phyloP scores from a whole-genome alignment of 2,113 vertebrate species.

The Corapipo altera region DNA sequence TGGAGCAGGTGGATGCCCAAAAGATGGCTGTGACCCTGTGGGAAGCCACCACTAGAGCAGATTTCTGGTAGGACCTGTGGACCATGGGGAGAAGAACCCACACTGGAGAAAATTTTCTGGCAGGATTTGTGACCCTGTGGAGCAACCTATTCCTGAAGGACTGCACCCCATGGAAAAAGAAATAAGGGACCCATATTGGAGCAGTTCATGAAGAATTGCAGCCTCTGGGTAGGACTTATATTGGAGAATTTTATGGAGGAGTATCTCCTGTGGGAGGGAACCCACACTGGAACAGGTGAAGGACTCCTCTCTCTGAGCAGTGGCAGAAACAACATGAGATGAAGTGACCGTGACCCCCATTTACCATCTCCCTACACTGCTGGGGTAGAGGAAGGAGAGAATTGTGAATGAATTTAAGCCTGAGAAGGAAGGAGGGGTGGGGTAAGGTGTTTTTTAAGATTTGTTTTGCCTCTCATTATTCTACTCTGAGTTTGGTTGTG shows the following conservation, averaged over 20 bases:
- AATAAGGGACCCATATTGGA: not conserved
- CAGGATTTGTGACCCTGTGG: not conserved
- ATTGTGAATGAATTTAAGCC: not conserved
- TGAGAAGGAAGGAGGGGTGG: fast-evolving
- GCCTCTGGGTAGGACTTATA: not conserved
- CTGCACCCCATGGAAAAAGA: not conserved
- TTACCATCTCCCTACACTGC: not conserved
- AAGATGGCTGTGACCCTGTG: not conserved
- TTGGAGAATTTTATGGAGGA: not conserved
- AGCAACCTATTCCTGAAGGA: not conserved
- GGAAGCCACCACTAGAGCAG: not conserved
- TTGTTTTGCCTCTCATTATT: not conserved
- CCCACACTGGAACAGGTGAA: not conserved
- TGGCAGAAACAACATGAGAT: not conserved
- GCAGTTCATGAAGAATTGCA: not conserved
- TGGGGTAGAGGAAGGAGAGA: not conserved
- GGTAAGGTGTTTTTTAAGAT: not conserved
- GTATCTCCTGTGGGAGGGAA: not conserved
- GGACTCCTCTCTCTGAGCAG: not conserved
- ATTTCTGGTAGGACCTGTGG: not conserved
- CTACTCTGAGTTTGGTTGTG: not conserved
- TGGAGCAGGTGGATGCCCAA: not conserved
- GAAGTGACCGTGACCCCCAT: no score
- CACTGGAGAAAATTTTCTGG: not conserved
- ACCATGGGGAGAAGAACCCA: not conserved